Evolutionary conservation across 2,797 vertebrate species (phyloP), one percentile per base, ranked within the genome.

Genomic region (Scolopax bukidnonensis): DNA sequence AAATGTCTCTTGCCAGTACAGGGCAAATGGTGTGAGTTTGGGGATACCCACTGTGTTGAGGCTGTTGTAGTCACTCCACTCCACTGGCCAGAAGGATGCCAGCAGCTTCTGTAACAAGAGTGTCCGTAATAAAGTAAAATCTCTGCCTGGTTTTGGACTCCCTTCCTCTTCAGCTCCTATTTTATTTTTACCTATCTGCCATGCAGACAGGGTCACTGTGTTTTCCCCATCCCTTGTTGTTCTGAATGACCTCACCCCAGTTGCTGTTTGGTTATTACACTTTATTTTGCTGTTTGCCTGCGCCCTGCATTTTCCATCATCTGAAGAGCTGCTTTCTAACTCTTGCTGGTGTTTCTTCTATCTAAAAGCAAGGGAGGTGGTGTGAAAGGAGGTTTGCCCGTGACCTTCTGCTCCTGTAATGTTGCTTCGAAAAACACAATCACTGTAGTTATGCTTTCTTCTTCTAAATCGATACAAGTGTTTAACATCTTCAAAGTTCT

Each of bases 131-230:
- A 63, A 74, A 90, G 33, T 43, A 45, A 70, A 43, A 28, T 30
- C 32, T 64, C 33, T 60, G 17, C 12, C 21, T 79, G 32, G 21
- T 48, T 67, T 64, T 68, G 11, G 56, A 64, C 28, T 77, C 10
- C 12, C 7, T 69, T 4, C 21, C 9, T 84, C 24, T 82, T 68
- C 15, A 40, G 28, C 45, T 84, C 10, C n/a, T 53, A 0, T 71
- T 83, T 50, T 76, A 9, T 57, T 82, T 93, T 68, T 74, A 54
- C 56, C 14, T 53, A 1, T 63, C n/a, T 33, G 23, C 53, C 10
- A 0, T 40, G 38, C 16, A 73, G 64, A 69, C 3, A 1, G 0
- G 5, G 51, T 73, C 12, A 1, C 5, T 67, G 24, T 16, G 9
- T 79, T 90, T 94, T 36, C 32, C 27, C 19, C 30, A 6, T 63